Percentiles rank a stretch among this genome's conserved stretches.
These are phyloP conservation scores for Champsocephalus gunnari DNA, from an alignment of 2,797 vertebrate genomes.

Conservation along the genomic window DNA sequence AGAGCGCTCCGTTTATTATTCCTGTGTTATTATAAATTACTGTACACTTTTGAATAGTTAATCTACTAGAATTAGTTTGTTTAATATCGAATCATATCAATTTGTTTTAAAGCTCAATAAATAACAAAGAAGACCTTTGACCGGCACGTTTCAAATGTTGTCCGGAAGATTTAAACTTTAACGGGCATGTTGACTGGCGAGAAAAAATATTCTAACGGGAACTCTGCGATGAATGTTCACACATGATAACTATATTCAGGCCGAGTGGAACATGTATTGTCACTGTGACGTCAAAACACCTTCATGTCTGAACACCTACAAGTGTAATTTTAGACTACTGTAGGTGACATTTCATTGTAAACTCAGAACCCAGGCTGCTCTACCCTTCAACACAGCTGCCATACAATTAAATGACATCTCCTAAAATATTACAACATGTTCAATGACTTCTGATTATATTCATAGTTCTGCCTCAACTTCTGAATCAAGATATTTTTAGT, in stretches of 20 bases:
- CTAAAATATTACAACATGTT: neutral
- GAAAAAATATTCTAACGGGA: no score
- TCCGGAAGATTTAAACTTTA: no score
- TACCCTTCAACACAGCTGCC: neutral
- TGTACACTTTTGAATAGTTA: no score
- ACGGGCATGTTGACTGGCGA: no score
- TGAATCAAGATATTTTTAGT: neutral
- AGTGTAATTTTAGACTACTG: neutral
- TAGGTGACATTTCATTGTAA: neutral
- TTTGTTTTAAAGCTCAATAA: no score
- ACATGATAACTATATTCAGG: slow-evolving; percentile 8
- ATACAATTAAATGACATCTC: neutral
- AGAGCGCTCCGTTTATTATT: no score
- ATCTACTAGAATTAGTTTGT: no score
- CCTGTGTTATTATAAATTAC: no score
- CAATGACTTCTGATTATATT: neutral
- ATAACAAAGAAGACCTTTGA: no score
- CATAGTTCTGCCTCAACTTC: neutral
- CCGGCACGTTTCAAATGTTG: no score
- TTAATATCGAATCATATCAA: no score
- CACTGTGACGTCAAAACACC: neutral
- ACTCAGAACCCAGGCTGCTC: neutral
- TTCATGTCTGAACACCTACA: neutral
- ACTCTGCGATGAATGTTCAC: neutral
- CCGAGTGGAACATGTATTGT: neutral